phyloP scores from a whole-genome alignment of 1,140 invertebrate species.

The Diorhabda elongata region DNA sequence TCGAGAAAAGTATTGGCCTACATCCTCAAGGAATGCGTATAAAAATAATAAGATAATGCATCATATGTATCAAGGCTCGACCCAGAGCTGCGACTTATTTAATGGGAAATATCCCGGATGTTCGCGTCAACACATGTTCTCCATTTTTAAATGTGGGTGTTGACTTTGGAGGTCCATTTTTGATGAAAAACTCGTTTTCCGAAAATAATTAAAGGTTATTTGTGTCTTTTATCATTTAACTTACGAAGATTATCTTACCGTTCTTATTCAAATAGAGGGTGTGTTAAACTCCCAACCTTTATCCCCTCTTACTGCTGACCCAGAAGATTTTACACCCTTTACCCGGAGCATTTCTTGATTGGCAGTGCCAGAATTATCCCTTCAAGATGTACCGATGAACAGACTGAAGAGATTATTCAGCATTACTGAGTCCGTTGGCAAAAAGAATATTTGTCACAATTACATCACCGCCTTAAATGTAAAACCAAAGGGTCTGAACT shows the following conservation, averaged over 20 bases:
- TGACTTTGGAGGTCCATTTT: constrained; percentile 35
- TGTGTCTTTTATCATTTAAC: constrained; percentile 39
- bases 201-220: constrained; percentile 36
- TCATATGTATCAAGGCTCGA: constrained; percentile 16
- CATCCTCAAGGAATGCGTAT: constrained; percentile 27
- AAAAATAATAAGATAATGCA: constrained; percentile 26
- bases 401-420: too few relatives aligned
- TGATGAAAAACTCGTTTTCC: constrained; percentile 19
- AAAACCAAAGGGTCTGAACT: too few relatives aligned
- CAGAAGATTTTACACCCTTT: constrained; percentile 25
- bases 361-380: constrained; percentile 5
- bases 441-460: too few relatives aligned
- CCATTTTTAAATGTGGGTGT: constrained; percentile 33
- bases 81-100: neutral
- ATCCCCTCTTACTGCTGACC: constrained; percentile 22
- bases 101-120: constrained; percentile 42
- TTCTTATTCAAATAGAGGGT: constrained; percentile 31
- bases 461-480: too few relatives aligned
- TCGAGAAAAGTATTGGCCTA: constrained; percentile 33
- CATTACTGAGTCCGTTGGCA: too few relatives aligned
- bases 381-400: too few relatives aligned
- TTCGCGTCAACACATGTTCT: constrained; percentile 24
- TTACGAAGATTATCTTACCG: constrained; percentile 37
- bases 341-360: constrained; percentile 35
- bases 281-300: constrained; percentile 30